Evolutionary conservation across 2,113 vertebrate genomes (phyloP), one percentile per base, ranked within the genome.

Genomic region (Mandrillus leucophaeus): DNA sequence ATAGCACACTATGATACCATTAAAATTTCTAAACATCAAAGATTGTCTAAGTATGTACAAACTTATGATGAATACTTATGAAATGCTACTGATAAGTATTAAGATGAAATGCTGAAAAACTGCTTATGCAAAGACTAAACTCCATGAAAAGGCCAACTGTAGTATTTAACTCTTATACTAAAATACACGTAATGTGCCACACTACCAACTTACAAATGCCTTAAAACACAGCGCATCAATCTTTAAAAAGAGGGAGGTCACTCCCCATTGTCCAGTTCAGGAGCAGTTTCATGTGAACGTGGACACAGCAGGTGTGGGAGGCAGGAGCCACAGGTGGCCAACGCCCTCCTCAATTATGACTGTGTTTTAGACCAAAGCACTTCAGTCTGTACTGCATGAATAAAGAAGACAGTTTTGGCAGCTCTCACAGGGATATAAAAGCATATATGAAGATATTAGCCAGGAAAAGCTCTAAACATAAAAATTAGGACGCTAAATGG

Each of bases 261-360:
- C 50, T 57, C 38, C 75, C 30, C 8, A 1, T 32, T n/a, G 25
- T 25, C 59, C 30, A 23, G 23, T 18, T 30, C 73, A 22, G 32
- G 7, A 50, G 45, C 7, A 16, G 22, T 0, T 22, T 1, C 0
- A 0, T 6, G 32, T 8, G 14, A 18, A 79, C 2, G 0, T 4
- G 20, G 27, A 50, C 1, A 5, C 8, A 3, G 30, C 32, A 22
- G 40, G 40, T 1, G 30, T 25, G 48, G 23, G 23, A 57, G 52
- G 23, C 35, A 5, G 38, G 25, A 17, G 0, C 20, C 48, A 0
- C 1, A 1, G 38, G 35, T 0, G 17, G 45, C 1, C 25, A 27
- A 0, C 1, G 32, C 3, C 7, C 70, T 45, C 81, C 70, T 52
- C 81, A 6, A 5, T n/a, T 0, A 0, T 1, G 13, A 20, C 27